A percentile compares a stretch with the other conserved stretches of the same genome.
These are phyloP conservation scores for Hirtodrosophila confusa DNA, from an alignment of 2,888 invertebrate genomes.

Conservation along the genomic window DNA sequence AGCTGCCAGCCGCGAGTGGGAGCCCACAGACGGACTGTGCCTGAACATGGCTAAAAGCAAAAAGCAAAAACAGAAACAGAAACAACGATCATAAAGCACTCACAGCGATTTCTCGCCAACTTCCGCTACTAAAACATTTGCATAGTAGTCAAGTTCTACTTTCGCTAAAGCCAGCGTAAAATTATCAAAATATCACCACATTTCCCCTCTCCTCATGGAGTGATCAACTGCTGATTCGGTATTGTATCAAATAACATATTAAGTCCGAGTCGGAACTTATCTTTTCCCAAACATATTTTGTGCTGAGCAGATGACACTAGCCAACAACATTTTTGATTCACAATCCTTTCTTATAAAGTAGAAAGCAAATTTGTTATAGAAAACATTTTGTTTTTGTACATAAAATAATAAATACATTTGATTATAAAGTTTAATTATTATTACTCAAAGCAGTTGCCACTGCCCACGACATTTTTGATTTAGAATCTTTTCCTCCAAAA, in stretches of 20 bases:
- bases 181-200: conserved; percentile 30
- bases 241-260: neutral
- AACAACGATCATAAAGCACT: conserved; percentile 54
- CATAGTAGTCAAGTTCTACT: conserved; percentile 70
- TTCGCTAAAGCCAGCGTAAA: conserved; percentile 59
- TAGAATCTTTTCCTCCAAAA: no score
- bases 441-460: no score
- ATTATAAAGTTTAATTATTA: no score
- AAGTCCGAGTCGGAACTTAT: neutral
- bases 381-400: no score
- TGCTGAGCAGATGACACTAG: no score
- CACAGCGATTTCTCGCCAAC: conserved; percentile 66
- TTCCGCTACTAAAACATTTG: conserved; percentile 65
- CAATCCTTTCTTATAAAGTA: no score
- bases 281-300: no score
- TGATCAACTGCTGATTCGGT: conserved; percentile 24
- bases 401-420: no score
- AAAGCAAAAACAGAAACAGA: neutral
- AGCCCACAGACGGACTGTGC: conserved; percentile 8
- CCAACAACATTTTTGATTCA: no score
- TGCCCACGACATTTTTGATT: no score
- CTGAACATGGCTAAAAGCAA: neutral
- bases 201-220: conserved; percentile 6
- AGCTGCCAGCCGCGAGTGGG: neutral
- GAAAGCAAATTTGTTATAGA: no score